Base-by-base conservation (phyloP, 2,888 invertebrate genomes). In the Ernsta delagoae region DNA sequence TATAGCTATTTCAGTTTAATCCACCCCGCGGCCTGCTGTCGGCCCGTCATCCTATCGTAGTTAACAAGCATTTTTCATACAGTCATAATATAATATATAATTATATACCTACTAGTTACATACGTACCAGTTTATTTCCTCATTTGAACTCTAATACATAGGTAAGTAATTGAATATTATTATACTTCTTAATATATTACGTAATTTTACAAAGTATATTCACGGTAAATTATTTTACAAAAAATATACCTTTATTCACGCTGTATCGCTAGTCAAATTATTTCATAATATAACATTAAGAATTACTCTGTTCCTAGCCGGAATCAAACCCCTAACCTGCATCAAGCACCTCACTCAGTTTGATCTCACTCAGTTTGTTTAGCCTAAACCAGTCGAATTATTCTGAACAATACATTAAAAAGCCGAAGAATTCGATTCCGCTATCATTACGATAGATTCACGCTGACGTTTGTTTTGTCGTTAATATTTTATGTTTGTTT, bases 1-100 rank as follows among this genome's bases (percentile, higher is more conserved):
- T 80, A 59, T 75, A 71, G 86, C 87, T 92, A 92, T 92, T 92
- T 91, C 81, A 72, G 90, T 88, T 81, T 88, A 90, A 92, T 92
- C 91, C 89, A 77, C 85, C 85, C 85, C 81, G 85, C 84, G 83
- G 85, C 81, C 78, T 75, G 79, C 81, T 83, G 84, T 84, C 86
- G 6, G 77, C 78, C 83, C 82, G 83, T 86, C 87, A 88, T 83
- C 79, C 78, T 82, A 78, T 39, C 36, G 81, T 67, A 82, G 79
- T 80, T 75, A 75, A 74, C 75, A 70, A 71, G 81, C 75, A 80
- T 80, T 83, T 83, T 83, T 73, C 71, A 71, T 70, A 70, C 63
- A 67, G 48, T 59, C 45, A 16, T 31, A 56, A 48, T 80, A 79
- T 71, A 39, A n/a, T n/a, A n/a, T n/a, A n/a, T n/a, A n/a, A n/a